phyloP scores from a whole-genome alignment of 2,113 vertebrate genomes.

The Gavialis gangeticus region DNA sequence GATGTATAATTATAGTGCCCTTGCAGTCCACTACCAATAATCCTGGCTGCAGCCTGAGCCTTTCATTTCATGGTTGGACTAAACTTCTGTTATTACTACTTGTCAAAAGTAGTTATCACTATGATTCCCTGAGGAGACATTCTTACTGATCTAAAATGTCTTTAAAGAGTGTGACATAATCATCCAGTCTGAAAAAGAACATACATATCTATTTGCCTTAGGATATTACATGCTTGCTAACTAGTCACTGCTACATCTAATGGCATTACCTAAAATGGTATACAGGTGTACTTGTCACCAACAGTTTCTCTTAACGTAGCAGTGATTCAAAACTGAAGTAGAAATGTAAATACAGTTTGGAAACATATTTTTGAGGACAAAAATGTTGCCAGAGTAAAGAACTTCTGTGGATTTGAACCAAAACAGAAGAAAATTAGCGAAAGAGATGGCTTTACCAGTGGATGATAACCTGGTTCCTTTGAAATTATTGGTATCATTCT shows the following conservation, averaged over 20 bases:
- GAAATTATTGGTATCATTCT: background rate
- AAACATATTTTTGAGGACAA: background rate
- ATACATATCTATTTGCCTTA: slow-evolving; percentile 61
- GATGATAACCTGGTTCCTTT: background rate
- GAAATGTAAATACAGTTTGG: background rate
- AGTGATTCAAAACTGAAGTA: background rate
- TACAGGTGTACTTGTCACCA: background rate
- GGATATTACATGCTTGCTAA: slow-evolving; percentile 52
- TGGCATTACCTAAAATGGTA: slow-evolving; percentile 26
- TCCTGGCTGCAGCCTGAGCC: background rate
- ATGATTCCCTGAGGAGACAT: slow-evolving; percentile 43
- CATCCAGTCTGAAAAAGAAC: slow-evolving; percentile 58
- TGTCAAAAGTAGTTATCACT: slow-evolving; percentile 68
- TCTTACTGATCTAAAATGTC: slow-evolving; percentile 56
- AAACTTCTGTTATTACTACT: slow-evolving; percentile 62
- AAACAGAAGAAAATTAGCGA: rapidly evolving
- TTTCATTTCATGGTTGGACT: slow-evolving; percentile 36
- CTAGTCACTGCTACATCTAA: slow-evolving; percentile 46
- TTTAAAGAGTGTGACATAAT: slow-evolving; percentile 48
- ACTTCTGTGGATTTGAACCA: background rate
- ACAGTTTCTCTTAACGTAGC: background rate
- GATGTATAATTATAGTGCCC: background rate
- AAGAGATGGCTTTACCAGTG: background rate
- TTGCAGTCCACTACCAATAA: slow-evolving; percentile 39
- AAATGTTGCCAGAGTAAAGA: background rate